A percentile compares a stretch with the other conserved stretches of the same genome.
Evolutionary conservation across 1,140 invertebrate species (phyloP).

Genomic region (Coenobita brevimanus): DNA sequence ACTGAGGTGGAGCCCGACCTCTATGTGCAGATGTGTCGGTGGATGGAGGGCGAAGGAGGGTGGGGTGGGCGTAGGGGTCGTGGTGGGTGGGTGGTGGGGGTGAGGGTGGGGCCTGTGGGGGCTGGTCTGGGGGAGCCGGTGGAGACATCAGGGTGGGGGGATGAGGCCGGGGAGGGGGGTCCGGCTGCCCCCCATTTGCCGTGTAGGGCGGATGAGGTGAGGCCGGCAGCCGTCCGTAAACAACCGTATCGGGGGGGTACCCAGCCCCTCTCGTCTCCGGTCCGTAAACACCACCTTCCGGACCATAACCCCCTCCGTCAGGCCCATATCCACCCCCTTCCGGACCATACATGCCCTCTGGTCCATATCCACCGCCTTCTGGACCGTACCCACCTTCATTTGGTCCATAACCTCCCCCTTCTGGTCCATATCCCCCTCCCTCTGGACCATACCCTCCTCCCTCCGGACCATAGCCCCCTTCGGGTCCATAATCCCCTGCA

Average conservation of each 20-base stretch:
- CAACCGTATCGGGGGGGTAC: slow-evolving; percentile 57
- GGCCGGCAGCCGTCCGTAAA: slow-evolving; percentile 64
- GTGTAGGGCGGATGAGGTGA: slow-evolving; percentile 54
- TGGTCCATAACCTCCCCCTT: too few species aligned
- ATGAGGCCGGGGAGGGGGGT: slow-evolving; percentile 33
- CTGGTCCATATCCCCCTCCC: too few species aligned
- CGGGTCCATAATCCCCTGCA: neutral
- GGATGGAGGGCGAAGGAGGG: slow-evolving; percentile 55
- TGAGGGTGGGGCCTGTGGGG: slow-evolving; percentile 44
- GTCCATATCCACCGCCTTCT: too few species aligned
- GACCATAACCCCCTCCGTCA: neutral
- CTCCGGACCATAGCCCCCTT: neutral
- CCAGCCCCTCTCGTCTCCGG: slow-evolving; percentile 32
- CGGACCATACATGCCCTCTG: too few species aligned
- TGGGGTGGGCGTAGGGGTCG: slow-evolving; percentile 56
- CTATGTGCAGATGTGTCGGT: slow-evolving; percentile 56
- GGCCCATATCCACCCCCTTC: neutral
- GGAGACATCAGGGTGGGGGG: slow-evolving; percentile 49
- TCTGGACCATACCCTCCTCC: too few species aligned
- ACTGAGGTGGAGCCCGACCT: slow-evolving; percentile 44
- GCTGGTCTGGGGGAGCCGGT: slow-evolving; percentile 39
- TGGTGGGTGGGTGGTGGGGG: slow-evolving; percentile 51
- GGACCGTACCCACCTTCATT: too few species aligned
- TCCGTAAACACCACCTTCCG: slow-evolving; percentile 36
- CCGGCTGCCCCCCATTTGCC: slow-evolving; percentile 40